phyloP scores from a whole-genome alignment of 2,888 invertebrate genomes.

The Callinectes sapidus region DNA sequence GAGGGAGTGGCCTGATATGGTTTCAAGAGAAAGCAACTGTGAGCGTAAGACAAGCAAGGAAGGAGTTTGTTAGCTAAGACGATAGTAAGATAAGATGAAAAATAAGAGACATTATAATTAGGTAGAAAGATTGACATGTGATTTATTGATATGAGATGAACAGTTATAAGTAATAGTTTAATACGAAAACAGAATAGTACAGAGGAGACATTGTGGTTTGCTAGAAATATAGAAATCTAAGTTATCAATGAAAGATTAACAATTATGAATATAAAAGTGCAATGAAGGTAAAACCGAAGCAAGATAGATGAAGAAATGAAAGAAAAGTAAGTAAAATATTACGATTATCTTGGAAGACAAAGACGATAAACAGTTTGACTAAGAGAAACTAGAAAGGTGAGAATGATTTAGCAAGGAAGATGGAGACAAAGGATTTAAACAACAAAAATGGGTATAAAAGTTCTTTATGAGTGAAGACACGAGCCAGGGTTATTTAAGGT shows the following conservation, averaged over 20 bases:
- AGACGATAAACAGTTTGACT: not conserved
- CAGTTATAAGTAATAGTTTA: not conserved
- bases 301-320: too few species aligned
- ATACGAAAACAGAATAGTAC: not conserved
- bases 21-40: too few species aligned
- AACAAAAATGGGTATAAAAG: not conserved
- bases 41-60: too few species aligned
- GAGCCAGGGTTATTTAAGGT: not conserved
- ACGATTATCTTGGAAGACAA: not conserved
- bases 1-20: not conserved
- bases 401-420: not conserved
- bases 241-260: too few species aligned
- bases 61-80: not conserved
- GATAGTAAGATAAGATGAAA: too few species aligned
- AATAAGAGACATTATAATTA: too few species aligned
- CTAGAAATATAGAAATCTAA: too few species aligned
- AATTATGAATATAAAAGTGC: too few species aligned
- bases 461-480: not conserved
- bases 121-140: too few species aligned
- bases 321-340: too few species aligned
- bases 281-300: too few species aligned
- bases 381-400: not conserved
- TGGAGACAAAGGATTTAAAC: not conserved
- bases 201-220: too few species aligned
- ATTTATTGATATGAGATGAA: not conserved